phyloP scores from a whole-genome alignment of 2,113 vertebrate species.

The Lasiurus borealis region DNA sequence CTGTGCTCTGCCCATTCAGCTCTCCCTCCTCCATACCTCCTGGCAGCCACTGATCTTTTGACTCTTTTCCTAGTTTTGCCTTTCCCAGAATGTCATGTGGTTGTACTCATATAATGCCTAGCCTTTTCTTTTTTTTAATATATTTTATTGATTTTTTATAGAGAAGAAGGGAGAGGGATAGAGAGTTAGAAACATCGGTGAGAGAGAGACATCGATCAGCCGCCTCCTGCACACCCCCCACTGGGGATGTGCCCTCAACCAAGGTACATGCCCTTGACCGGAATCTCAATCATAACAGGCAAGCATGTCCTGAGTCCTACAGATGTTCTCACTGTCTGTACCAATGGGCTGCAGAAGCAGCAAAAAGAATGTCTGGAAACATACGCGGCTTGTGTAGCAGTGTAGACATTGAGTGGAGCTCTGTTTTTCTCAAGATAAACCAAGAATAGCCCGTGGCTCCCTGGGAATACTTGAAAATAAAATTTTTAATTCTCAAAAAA shows the following conservation, averaged over 20 bases:
- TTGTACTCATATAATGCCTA: background rate
- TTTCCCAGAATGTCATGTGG: background rate
- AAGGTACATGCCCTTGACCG: too few species aligned
- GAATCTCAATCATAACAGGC: background rate
- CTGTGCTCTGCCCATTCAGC: background rate
- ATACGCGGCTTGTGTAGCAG: background rate
- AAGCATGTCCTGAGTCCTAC: background rate
- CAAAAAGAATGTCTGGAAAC: background rate
- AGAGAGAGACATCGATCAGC: too few species aligned
- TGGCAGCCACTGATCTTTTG: background rate
- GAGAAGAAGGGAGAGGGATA: too few species aligned
- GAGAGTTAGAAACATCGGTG: too few species aligned
- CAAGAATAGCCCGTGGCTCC: background rate
- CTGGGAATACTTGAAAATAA: conserved; percentile 22
- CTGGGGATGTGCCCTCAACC: too few species aligned
- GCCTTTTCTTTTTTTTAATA: background rate
- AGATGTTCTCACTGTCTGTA: background rate
- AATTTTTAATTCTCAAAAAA: background rate
- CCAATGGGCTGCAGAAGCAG: background rate
- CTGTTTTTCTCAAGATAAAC: conserved; percentile 17
- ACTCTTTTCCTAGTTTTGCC: background rate
- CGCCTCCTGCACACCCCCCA: too few species aligned
- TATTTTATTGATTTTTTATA: too few species aligned
- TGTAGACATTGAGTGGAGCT: background rate
- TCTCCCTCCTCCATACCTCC: too few species aligned